Percentiles rank a stretch among this genome's conserved stretches.
These are phyloP conservation scores for Leucoma salicis DNA, from an alignment of 2,888 invertebrate genomes.

Conservation along the genomic window DNA sequence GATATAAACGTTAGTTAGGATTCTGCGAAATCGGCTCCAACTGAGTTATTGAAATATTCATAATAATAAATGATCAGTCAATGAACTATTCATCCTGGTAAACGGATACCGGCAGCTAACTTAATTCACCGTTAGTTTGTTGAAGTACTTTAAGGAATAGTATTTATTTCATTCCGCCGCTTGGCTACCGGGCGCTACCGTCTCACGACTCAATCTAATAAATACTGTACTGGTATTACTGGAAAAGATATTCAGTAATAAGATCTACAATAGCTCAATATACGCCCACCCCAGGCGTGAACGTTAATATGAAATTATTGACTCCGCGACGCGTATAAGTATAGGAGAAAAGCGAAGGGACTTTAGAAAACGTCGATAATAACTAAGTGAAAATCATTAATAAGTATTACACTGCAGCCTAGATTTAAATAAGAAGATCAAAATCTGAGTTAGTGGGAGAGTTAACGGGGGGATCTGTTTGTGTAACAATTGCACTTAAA, in stretches of 20 bases:
- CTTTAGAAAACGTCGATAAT: conserved; percentile 17
- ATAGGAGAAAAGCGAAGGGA: conserved; percentile 21
- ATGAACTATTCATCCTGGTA: conserved; percentile 8
- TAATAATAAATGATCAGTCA: conserved; percentile 17
- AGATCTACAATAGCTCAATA: conserved; percentile 67
- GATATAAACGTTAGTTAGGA: background rate
- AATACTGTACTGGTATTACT: conserved; percentile 70
- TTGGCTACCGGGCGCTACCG: conserved; percentile 59
- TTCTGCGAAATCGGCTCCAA: conserved; percentile 6
- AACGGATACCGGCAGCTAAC: conserved; percentile 29
- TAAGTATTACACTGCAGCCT: conserved; percentile 16
- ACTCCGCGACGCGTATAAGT: conserved; percentile 42
- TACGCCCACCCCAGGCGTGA: conserved; percentile 49
- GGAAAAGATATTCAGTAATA: conserved; percentile 68
- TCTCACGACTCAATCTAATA: conserved; percentile 81
- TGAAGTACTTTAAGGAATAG: conserved; percentile 39
- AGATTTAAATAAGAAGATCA: conserved; percentile 23
- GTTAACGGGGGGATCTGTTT: conserved; percentile 32
- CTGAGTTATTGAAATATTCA: conserved; percentile 5
- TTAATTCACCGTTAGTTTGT: conserved; percentile 49
- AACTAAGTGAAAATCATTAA: conserved; percentile 17
- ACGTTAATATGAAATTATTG: conserved; percentile 66
- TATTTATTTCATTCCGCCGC: conserved; percentile 63
- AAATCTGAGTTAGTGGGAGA: conserved; percentile 21
- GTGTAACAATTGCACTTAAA: conserved; percentile 47